A percentile compares a stretch with the other conserved stretches of the same genome.
phyloP scores from a whole-genome alignment of 2,888 invertebrate species.

The Octodonta nipae region DNA sequence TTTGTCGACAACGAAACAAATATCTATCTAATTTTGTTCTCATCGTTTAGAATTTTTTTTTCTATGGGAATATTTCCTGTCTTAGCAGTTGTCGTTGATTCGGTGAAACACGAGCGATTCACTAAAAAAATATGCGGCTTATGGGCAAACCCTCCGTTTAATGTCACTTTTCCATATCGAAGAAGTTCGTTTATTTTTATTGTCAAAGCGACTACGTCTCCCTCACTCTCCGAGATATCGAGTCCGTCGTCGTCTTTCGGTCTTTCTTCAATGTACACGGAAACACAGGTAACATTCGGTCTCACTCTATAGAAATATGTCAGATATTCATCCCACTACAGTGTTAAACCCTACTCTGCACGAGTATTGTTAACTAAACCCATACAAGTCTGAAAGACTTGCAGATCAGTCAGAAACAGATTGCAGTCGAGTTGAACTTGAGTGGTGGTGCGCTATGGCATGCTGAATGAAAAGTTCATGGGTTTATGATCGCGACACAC shows the following conservation, averaged over 20 bases:
- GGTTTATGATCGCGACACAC: too few relatives aligned
- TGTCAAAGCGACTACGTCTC: constrained; percentile 9
- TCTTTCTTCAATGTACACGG: constrained; percentile 3
- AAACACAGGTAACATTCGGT: constrained; percentile 6
- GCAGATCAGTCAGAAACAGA: constrained; percentile 14
- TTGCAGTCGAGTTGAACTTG: constrained; percentile 7
- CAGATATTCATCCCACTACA: constrained; percentile 33
- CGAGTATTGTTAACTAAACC: constrained; percentile 24
- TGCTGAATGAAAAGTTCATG: too few relatives aligned
- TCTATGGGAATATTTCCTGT: too few relatives aligned
- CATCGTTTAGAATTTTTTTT: too few relatives aligned
- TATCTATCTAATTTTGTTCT: too few relatives aligned
- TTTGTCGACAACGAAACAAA: too few relatives aligned
- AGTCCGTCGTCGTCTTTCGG: constrained; percentile 4
- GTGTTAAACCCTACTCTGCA: constrained; percentile 12
- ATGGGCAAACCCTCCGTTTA: constrained; percentile 15
- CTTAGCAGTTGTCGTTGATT: too few relatives aligned
- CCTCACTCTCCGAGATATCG: constrained; percentile 7
- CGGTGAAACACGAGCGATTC: too few relatives aligned
- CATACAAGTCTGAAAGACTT: constrained; percentile 6
- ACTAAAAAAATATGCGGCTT: too few relatives aligned
- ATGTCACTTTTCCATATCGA: constrained; percentile 16
- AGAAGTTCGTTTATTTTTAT: constrained; percentile 1
- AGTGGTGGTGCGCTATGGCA: constrained; percentile 8
- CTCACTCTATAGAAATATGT: constrained; percentile 29